Conservation (phyloP, 2,797 vertebrate species). For the Thamnophis elegans region DNA sequence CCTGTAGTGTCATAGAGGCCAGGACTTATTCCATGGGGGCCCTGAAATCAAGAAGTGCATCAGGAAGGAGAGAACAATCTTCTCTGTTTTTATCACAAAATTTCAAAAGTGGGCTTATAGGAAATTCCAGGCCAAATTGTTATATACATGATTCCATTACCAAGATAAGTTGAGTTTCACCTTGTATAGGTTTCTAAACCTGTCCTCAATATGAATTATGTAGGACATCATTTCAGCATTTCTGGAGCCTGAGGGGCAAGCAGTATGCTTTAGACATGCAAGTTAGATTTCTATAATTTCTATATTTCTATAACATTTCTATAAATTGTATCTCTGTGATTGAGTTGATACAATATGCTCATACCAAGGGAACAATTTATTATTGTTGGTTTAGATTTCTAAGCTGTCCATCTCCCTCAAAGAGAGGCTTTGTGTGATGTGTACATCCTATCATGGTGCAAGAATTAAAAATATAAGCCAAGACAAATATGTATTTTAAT, state of each 20-base stretch:
- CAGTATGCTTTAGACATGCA: neutral
- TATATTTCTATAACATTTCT: neutral
- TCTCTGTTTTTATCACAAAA: neutral
- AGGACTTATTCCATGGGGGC: neutral
- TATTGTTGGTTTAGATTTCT: neutral
- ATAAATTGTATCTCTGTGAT: neutral
- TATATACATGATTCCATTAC: neutral
- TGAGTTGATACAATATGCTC: neutral
- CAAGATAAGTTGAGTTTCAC: neutral
- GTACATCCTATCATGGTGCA: neutral
- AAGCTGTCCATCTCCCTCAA: neutral
- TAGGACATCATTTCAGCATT: neutral
- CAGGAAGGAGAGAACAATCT: neutral
- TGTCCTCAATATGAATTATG: neutral
- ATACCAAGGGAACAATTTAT: neutral
- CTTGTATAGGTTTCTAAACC: neutral
- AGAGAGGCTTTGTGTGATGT: neutral
- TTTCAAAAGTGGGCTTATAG: neutral
- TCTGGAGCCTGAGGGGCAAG: neutral
- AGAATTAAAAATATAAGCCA: neutral
- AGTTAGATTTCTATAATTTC: neutral
- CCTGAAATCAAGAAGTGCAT: neutral
- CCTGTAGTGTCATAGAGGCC: neutral
- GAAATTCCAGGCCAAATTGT: neutral
- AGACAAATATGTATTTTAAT: neutral